These are phyloP conservation scores for Isaurus tuberculatus DNA, from an alignment of 92 coral and sea anemone genomes.

Conservation along the genomic window DNA sequence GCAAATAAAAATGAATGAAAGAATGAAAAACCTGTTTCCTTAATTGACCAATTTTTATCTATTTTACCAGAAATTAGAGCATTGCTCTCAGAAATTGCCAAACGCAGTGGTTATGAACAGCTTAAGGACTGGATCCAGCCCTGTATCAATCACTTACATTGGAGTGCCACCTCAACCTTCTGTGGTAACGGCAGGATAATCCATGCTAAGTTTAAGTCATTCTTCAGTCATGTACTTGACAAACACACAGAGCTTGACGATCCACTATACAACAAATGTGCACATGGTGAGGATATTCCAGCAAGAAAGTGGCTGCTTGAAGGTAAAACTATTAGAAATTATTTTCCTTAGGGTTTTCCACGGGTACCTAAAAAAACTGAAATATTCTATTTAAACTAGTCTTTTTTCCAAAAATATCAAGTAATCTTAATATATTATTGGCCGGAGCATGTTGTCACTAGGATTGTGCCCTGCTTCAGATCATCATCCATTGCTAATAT, in stretches of 20 bases:
- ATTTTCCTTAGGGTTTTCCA: not conserved
- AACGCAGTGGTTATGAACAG: conserved; percentile 48
- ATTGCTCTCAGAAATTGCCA: too few relatives aligned
- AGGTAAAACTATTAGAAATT: conserved; percentile 14
- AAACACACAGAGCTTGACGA: conserved; percentile 47
- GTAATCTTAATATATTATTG: conserved; percentile 1
- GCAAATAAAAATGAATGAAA: too few relatives aligned
- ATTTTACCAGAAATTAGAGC: not conserved
- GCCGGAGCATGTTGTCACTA: not conserved
- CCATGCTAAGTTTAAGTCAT: conserved; percentile 48
- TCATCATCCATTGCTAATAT: conserved; percentile 18
- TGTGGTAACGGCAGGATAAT: conserved; percentile 60
- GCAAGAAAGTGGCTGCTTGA: conserved; percentile 61
- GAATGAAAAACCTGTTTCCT: too few relatives aligned
- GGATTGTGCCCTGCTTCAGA: conserved; percentile 2
- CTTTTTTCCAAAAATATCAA: not conserved
- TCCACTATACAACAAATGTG: conserved; percentile 56
- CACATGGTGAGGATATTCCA: conserved; percentile 49
- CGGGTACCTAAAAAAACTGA: not conserved
- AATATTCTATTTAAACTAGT: not conserved
- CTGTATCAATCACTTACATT: conserved; percentile 61
- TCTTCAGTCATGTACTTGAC: conserved; percentile 63
- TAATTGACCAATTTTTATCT: not conserved
- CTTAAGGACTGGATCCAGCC: conserved; percentile 61
- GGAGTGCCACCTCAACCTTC: conserved; percentile 66